Evolutionary conservation across 1,140 invertebrate species (phyloP), one percentile per base, ranked within the genome.

Genomic region (Drosophila sucinea): DNA sequence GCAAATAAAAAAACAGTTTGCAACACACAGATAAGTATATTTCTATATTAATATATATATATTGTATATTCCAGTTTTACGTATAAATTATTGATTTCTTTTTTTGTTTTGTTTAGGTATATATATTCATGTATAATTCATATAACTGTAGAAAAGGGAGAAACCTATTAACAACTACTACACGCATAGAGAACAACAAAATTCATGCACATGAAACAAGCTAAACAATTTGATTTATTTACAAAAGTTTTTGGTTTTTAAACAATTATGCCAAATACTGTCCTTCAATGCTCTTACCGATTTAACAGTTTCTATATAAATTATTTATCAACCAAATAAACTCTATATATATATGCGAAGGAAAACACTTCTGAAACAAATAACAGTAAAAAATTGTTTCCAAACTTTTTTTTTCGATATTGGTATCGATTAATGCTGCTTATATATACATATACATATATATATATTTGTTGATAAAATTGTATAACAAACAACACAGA

Each of bases 401-500:
- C 68, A 30, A 67, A 41, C 62, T 17, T 17, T 17, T 17, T 81
- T 66, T 73, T 70, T 55, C 68, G 68, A 66, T 63, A 56, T 63
- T 38, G 65, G 33, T 60, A 71, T 58, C 67, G 81, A 55, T 75
- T 76, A 70, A 60, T 73, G 44, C 25, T 25, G 44, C 44, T 66
- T 65, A 54, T 77, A 51, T 55, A 40, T 78, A 35, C 76, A 35
- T 80, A 47, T 25, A 51, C 40, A 51, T 35, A 65, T 77, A 62
- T 57, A 71, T 72, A 68, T 51, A 8, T 51, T 77, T 80, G 70
- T 79, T 65, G 40, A 64, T 76, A 79, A 73, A 70, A 77, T 77
- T 55, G 63, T 62, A 78, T 58, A 72, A 78, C 72, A 64, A 81
- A 89, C 83, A 89, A 87, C 84, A 87, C 84, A 87, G 77, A 87